Evolutionary conservation across 2,113 vertebrate species (phyloP).

Genomic region (Strix uralensis): DNA sequence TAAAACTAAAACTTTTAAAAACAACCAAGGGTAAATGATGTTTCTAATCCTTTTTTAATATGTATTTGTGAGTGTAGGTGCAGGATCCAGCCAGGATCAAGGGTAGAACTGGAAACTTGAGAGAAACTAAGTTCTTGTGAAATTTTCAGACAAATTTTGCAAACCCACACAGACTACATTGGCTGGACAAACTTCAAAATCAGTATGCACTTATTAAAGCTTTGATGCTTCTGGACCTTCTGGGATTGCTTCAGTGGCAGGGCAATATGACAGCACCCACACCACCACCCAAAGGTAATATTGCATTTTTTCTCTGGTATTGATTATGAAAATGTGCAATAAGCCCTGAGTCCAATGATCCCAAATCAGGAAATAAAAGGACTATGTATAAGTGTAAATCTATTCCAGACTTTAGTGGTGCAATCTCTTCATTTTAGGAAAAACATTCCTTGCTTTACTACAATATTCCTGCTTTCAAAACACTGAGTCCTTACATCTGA

Average conservation of each 20-base stretch:
- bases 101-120: background rate
- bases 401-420: background rate
- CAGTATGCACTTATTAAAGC: background rate
- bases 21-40: background rate
- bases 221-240: background rate
- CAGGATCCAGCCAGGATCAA: background rate
- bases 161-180: background rate
- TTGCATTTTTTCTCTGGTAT: background rate
- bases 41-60: background rate
- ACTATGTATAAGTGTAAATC: accelerated
- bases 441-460: background rate
- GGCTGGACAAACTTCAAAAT: background rate
- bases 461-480: background rate
- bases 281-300: background rate
- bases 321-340: background rate
- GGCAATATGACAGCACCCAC: background rate
- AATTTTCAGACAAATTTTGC: background rate
- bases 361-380: background rate
- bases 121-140: background rate
- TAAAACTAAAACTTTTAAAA: constrained; percentile 24
- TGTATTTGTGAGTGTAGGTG: background rate
- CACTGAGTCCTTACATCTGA: background rate
- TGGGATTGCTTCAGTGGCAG: background rate
- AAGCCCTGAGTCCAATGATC: background rate
- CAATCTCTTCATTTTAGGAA: background rate